Evolutionary conservation across 2,113 vertebrate species (phyloP).

Genomic region (Oxyruncus cristatus): DNA sequence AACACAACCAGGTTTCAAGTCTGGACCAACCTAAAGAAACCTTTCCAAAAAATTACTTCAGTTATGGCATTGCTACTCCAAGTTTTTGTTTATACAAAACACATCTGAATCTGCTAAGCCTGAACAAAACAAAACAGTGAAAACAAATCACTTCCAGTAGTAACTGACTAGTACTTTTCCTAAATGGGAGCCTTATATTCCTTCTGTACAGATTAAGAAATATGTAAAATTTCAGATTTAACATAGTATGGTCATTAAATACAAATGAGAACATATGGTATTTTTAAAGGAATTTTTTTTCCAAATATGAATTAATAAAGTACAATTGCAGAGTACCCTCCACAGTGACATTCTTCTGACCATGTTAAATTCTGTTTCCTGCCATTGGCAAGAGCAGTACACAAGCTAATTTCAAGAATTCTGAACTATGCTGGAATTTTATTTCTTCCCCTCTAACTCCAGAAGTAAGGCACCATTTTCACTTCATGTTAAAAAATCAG

Average conservation of each 20-base stretch:
- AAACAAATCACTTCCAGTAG: neutral
- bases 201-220: neutral
- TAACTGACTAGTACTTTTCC: neutral
- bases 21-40: neutral
- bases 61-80: neutral
- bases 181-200: neutral
- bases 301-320: neutral
- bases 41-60: neutral
- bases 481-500: neutral
- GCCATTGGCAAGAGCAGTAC: neutral
- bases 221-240: neutral
- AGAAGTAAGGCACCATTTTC: neutral
- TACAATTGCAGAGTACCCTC: neutral
- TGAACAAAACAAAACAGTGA: neutral
- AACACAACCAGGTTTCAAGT: neutral
- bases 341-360: neutral
- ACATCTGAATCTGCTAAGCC: neutral
- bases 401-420: neutral
- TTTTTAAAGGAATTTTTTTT: neutral
- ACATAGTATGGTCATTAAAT: neutral
- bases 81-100: neutral
- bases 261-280: neutral
- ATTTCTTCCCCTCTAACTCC: neutral
- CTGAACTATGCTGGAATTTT: neutral
- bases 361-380: neutral